A percentile compares a stretch with the other conserved stretches of the same genome.
Evolutionary conservation across 2,113 vertebrate genomes (phyloP).

Genomic region (Petrocephalus microphthalmus): DNA sequence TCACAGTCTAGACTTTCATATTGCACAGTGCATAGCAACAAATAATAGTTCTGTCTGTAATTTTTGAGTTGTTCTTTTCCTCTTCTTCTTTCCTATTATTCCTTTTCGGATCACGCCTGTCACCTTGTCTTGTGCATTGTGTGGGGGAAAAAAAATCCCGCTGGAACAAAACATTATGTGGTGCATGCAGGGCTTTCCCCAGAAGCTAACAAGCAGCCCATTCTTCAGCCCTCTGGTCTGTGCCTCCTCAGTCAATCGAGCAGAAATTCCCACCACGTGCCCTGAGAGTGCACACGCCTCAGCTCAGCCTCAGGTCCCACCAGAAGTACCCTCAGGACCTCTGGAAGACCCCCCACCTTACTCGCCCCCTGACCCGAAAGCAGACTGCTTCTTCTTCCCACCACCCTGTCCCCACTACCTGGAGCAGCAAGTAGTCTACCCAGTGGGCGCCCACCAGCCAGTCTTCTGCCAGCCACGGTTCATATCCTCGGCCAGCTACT

Average conservation of each 20-base stretch:
- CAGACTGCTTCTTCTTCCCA: not conserved
- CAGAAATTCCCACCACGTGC: not conserved
- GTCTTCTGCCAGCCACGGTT: constrained; percentile 24
- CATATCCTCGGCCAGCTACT: not conserved
- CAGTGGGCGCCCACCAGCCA: not conserved
- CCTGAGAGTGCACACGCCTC: not conserved
- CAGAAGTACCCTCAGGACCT: not conserved
- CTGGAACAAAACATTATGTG: not conserved
- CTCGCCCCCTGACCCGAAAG: not conserved
- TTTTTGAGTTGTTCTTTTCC: not conserved
- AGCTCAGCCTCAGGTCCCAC: not conserved
- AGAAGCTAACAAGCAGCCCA: not conserved
- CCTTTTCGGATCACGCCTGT: not conserved
- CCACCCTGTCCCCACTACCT: not conserved
- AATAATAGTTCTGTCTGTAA: not conserved
- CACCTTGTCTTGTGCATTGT: not conserved
- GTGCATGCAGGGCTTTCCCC: not conserved
- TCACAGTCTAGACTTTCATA: not conserved
- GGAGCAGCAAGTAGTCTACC: not conserved
- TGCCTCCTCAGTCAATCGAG: not conserved
- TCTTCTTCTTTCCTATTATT: not conserved
- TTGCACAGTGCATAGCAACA: not conserved
- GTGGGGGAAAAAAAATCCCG: not conserved
- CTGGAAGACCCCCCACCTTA: not conserved
- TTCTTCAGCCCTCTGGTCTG: not conserved